phyloP scores from a whole-genome alignment of 2,888 invertebrate genomes.

The Chaitophorus viminalis region DNA sequence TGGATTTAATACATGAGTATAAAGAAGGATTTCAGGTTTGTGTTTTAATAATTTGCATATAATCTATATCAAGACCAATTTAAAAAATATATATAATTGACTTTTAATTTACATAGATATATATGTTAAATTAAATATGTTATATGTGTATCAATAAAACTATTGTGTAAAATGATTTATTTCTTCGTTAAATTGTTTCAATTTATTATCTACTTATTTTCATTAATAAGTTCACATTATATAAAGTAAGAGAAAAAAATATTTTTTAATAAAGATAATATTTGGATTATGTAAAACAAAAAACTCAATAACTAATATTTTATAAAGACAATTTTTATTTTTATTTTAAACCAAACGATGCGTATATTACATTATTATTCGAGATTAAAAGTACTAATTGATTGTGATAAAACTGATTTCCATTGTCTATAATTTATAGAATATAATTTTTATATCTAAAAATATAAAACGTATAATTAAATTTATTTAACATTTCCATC shows the following conservation, averaged over 20 bases:
- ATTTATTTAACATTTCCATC: not conserved
- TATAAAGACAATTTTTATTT: not conserved
- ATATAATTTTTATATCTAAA: not conserved
- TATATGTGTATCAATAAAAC: not conserved
- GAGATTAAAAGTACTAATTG: not conserved
- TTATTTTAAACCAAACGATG: not conserved
- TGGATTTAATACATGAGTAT: not conserved
- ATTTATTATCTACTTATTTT: not conserved
- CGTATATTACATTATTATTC: not conserved
- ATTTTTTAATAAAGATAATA: not conserved
- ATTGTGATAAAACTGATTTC: not conserved
- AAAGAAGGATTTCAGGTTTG: constrained; percentile 36
- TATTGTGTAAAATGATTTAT: not conserved
- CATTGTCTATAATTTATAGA: not conserved
- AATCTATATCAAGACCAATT: constrained; percentile 17
- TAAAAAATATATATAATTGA: not conserved
- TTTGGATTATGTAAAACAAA: not conserved
- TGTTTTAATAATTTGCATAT: constrained; percentile 13
- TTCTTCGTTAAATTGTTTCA: not conserved
- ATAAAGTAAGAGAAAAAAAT: not conserved
- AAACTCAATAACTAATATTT: not conserved
- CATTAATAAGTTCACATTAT: not conserved
- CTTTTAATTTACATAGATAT: not conserved
- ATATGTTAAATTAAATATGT: not conserved
- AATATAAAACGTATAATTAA: not conserved